Percentiles rank a stretch among this genome's conserved stretches.
Evolutionary conservation across 2,113 vertebrate species (phyloP).

Genomic region (rabbit (Oryctolagus cuniculus)): DNA sequence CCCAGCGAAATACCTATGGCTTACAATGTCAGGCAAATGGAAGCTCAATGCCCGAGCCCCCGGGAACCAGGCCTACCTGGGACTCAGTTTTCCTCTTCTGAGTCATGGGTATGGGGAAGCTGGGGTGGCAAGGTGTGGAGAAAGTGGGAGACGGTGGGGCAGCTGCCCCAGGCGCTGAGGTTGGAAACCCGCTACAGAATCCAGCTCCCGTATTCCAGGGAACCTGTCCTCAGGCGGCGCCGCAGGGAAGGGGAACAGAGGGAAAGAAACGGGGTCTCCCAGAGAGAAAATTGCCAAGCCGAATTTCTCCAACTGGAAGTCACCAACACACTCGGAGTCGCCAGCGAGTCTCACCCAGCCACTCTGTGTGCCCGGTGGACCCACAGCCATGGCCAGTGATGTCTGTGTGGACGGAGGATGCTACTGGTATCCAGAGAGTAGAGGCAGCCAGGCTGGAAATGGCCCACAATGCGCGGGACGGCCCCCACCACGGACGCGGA

Average conservation of each 20-base stretch:
- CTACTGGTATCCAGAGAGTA: neutral
- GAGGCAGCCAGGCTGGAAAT: neutral
- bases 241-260: neutral
- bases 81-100: neutral
- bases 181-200: neutral
- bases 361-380: accelerated
- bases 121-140: neutral
- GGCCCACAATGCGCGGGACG: neutral
- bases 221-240: neutral
- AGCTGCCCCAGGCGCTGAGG: neutral
- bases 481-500: neutral
- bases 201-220: accelerated
- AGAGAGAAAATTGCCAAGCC: neutral
- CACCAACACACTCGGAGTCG: neutral
- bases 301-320: neutral
- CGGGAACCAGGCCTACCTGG: neutral
- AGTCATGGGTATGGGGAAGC: neutral
- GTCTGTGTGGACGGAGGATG: neutral
- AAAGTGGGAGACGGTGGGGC: neutral
- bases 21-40: neutral
- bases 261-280: neutral
- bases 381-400: neutral
- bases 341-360: neutral
- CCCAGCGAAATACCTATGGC: constrained; percentile 50
- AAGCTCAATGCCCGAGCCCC: neutral